Evolutionary conservation across 2,888 invertebrate genomes (phyloP), one percentile per base, ranked within the genome.

Genomic region (Tuta absoluta): DNA sequence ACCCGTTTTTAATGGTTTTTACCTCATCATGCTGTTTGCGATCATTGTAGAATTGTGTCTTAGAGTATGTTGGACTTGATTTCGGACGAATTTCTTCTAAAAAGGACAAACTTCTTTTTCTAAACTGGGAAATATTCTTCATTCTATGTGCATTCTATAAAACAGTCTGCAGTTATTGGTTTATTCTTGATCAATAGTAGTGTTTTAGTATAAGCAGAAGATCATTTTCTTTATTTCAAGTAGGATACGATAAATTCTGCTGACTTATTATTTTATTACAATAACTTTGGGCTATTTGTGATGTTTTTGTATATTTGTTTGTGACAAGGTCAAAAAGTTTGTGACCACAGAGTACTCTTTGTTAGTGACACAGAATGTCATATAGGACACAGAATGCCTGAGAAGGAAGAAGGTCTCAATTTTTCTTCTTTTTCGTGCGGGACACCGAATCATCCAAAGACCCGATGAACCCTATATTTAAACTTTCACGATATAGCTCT

Each of bases 251-350:
- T 8, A 33, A 28, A 28, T 5, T 28, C 28, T 28, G 28, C 28
- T 28, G 3, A 28, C 28, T 28, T 28, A 33, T 53, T 23, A 19
- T 53, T 24, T 53, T 14, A 23, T 23, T 53, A 12, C 24, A 53
- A 67, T 68, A 49, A 21, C 38, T 58, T 38, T 58, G 58, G 19
- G 19, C 38, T 5, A 37, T 58, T 21, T 56, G 56, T 2, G n/a
- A 24, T 56, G 14, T 17, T 56, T 56, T 56, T 56, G 24, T 24
- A 4, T 24, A 17, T n/a, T 12, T 21, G 21, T 23, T 53, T 53
- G 23, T 53, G 33, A 33, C 33, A 28, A 28, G 28, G 28, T 2
- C 5, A 5, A 28, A 2, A 28, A 28, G 33, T 33, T 33, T 33
- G 8, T 33, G 33, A 33, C 28, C 33, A 33, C 33, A 33, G 33